Base-by-base conservation (phyloP, 1,140 invertebrate genomes). In the Nasonia giraulti region DNA sequence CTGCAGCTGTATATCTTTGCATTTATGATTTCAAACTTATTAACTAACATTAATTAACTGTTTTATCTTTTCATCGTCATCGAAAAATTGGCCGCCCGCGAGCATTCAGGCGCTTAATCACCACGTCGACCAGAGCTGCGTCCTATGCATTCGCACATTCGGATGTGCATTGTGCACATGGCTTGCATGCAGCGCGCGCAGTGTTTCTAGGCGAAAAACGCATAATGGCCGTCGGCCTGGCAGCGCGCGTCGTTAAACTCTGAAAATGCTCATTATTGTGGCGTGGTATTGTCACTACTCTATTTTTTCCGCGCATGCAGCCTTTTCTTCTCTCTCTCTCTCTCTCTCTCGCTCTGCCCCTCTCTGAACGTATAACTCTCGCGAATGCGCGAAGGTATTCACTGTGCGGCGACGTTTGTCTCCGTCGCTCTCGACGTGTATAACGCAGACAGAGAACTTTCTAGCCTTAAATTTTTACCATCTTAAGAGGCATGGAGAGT, bases 201-300 rank as follows among this genome's bases (percentile, higher is more conserved):
- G 20, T 7, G 14, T 74, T 66, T 71, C 66, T 50, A 76, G 66
- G 50, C 55, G 74, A 73, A 44, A 69, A 14, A n/a, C 20, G 50
- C 37, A 78, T 66, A 85, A 85, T 85, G 79, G 71, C 33, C 78
- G 69, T 85, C 62, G n/a, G 1, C 62, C 62, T 62, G 7, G 55
- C 76, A 23, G 23, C 20, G 82, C 66, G 66, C 80, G 23, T 86
- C 76, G 76, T 82, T 86, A 86, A 86, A 79, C 69, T 20, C 55
- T 82, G 80, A 85, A 85, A 85, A 85, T 85, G 75, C 80, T 86
- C 85, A 86, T 86, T 86, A 86, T 83, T 80, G 76, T 27, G 76
- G 68, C 76, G 27, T 10, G 27, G 27, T 66, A 85, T 85, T 85
- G 84, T 85, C 31, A 12, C 20, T 23, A 33, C 31, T 77, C 55